Percentiles rank a stretch among this genome's conserved stretches.
Conservation (phyloP, 1,140 invertebrate species). For the Caenorhabditis inopinata region DNA sequence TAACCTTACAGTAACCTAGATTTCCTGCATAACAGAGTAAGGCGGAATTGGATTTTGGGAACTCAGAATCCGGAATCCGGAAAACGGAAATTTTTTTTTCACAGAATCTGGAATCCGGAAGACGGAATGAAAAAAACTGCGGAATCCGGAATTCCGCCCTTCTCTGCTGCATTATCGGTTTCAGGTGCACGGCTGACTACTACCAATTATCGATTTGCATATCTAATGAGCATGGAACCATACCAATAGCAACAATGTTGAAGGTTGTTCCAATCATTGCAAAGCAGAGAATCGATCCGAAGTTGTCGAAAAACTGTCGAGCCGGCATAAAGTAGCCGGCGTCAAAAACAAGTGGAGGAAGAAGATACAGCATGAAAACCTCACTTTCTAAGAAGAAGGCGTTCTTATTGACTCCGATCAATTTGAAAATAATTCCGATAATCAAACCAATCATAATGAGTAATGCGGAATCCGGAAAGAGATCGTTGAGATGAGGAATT, state of each 20-base stretch:
- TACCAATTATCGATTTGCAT: too few relatives aligned
- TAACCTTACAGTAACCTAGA: too few relatives aligned
- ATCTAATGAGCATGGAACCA: too few relatives aligned
- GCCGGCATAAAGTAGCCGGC: slow-evolving; percentile 92
- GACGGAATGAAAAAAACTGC: too few relatives aligned
- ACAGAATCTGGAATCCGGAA: too few relatives aligned
- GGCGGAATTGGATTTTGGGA: too few relatives aligned
- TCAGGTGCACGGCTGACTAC: too few relatives aligned
- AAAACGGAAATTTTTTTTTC: too few relatives aligned
- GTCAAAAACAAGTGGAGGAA: slow-evolving; percentile 68
- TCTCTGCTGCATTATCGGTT: too few relatives aligned
- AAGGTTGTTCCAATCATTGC: slow-evolving; percentile 77
- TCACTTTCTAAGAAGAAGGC: slow-evolving; percentile 54
- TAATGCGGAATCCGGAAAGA: slow-evolving; percentile 51
- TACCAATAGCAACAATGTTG: slow-evolving; percentile 64
- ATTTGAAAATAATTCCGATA: slow-evolving; percentile 50
- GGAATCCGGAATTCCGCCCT: too few relatives aligned
- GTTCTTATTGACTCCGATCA: slow-evolving; percentile 44
- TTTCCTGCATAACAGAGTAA: too few relatives aligned
- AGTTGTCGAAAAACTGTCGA: slow-evolving; percentile 88
- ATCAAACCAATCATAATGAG: slow-evolving; percentile 52
- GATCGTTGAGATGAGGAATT: slow-evolving; percentile 46
- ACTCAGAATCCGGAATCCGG: too few relatives aligned
- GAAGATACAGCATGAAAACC: slow-evolving; percentile 60
- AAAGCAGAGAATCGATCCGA: slow-evolving; percentile 90